Percentiles rank a stretch among this genome's conserved stretches.
phyloP scores from a whole-genome alignment of 2,888 invertebrate genomes.

The Catocala fraxini region DNA sequence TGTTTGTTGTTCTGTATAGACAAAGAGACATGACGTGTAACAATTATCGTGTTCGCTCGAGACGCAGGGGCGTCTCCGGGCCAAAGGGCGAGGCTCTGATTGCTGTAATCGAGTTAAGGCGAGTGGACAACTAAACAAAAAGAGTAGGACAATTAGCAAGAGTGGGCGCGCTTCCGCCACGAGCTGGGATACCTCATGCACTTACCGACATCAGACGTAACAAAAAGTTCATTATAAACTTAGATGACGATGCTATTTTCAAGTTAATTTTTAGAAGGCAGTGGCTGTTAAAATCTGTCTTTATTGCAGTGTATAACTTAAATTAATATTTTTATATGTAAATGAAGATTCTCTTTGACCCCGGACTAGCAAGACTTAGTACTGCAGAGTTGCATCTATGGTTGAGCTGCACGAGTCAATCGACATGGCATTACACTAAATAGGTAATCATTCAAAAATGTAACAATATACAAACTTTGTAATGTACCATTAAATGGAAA shows the following conservation, averaged over 20 bases:
- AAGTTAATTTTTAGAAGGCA: no score
- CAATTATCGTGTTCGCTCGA: constrained; percentile 54
- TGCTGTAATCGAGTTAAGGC: constrained; percentile 84
- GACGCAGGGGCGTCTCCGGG: constrained; percentile 72
- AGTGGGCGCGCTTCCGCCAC: constrained; percentile 79
- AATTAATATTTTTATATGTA: no score
- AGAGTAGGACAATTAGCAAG: constrained; percentile 80
- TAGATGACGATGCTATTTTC: constrained; percentile 28
- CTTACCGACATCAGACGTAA: constrained; percentile 47
- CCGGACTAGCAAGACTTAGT: constrained; percentile 23
- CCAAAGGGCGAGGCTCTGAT: constrained; percentile 82
- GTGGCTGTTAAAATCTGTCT: no score
- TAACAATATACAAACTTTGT: no score
- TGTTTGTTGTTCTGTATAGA: constrained; percentile 25
- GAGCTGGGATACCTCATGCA: constrained; percentile 64
- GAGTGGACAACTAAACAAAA: constrained; percentile 80
- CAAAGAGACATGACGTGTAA: constrained; percentile 44
- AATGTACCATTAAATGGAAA: no score
- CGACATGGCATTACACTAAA: no score
- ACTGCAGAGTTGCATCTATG: constrained; percentile 7
- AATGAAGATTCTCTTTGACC: constrained; percentile 16
- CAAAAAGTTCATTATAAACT: constrained; percentile 51
- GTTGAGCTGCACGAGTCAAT: no score
- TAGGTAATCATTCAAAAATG: no score
- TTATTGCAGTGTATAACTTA: no score